phyloP scores from a whole-genome alignment of 2,113 vertebrate species.

The Psilopogon haemacephalus region DNA sequence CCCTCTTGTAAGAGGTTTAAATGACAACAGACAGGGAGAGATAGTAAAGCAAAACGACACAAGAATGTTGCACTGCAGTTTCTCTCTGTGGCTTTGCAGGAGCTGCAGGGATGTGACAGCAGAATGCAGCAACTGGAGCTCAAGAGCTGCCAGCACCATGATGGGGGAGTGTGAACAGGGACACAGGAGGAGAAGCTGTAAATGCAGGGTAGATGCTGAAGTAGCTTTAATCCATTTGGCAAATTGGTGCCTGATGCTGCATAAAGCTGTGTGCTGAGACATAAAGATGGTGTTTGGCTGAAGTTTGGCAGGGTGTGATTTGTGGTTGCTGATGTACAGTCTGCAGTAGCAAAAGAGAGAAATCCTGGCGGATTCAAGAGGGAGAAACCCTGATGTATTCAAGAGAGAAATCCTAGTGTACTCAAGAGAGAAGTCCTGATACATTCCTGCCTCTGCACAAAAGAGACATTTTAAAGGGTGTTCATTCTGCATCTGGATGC shows the following conservation, averaged over 20 bases:
- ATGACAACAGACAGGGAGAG: background rate
- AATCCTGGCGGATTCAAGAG: background rate
- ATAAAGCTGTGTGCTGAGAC: background rate
- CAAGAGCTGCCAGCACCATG: background rate
- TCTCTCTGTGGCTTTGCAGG: background rate
- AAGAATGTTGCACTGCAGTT: background rate
- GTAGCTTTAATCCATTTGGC: background rate
- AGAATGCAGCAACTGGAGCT: background rate
- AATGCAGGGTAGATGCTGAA: background rate
- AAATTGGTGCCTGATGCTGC: background rate
- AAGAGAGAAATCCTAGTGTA: background rate
- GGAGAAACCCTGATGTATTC: background rate
- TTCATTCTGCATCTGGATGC: background rate
- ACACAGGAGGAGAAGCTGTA: background rate
- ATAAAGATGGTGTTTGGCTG: background rate
- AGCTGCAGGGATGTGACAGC: background rate
- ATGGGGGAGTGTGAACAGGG: background rate
- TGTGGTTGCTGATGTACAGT: background rate
- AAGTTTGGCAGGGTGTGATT: background rate
- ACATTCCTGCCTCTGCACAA: background rate
- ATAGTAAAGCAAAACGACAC: background rate
- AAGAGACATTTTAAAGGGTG: background rate
- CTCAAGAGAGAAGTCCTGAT: background rate
- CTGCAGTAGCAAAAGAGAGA: background rate
- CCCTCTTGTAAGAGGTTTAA: background rate